Percentiles rank a stretch among this genome's conserved stretches.
These are phyloP conservation scores for Drosophila pectinifera DNA, from an alignment of 1,140 invertebrate genomes.

Conservation along the genomic window DNA sequence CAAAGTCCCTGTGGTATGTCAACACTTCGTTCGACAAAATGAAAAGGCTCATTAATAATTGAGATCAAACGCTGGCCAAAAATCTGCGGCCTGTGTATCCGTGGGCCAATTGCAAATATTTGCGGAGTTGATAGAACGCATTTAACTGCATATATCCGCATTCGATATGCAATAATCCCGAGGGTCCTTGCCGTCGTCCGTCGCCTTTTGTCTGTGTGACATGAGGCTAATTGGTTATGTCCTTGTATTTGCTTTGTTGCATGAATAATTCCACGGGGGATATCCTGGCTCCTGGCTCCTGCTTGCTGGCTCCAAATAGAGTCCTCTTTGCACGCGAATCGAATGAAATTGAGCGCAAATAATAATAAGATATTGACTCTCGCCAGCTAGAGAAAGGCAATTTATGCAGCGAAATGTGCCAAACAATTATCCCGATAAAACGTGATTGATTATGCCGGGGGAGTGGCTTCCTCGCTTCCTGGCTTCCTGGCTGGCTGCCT, in stretches of 20 bases:
- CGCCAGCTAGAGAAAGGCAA: conserved; percentile 31
- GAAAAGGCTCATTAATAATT: conserved; percentile 46
- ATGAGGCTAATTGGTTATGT: conserved; percentile 35
- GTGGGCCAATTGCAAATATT: conserved; percentile 45
- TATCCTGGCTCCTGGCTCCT: not conserved
- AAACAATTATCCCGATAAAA: conserved; percentile 74
- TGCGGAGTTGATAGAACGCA: conserved; percentile 17
- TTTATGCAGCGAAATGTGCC: conserved; percentile 56
- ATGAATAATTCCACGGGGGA: conserved; percentile 18
- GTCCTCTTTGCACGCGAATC: conserved; percentile 26
- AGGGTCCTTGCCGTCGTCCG: conserved; percentile 12
- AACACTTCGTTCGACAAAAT: conserved; percentile 30
- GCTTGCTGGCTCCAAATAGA: conserved; percentile 9
- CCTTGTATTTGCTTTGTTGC: conserved; percentile 29
- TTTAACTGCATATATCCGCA: conserved; percentile 21
- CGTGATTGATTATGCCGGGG: conserved; percentile 65
- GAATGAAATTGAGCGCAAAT: conserved; percentile 69
- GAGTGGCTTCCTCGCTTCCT: not conserved
- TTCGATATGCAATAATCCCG: conserved; percentile 35
- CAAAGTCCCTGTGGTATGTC: conserved; percentile 35
- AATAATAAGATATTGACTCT: conserved; percentile 66
- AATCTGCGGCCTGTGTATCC: conserved; percentile 10
- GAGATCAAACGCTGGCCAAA: conserved; percentile 27
- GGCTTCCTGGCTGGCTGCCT: not conserved
- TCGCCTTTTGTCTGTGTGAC: conserved; percentile 30